Conservation (phyloP, 2,888 invertebrate species). For the Drosophila mulleri region DNA sequence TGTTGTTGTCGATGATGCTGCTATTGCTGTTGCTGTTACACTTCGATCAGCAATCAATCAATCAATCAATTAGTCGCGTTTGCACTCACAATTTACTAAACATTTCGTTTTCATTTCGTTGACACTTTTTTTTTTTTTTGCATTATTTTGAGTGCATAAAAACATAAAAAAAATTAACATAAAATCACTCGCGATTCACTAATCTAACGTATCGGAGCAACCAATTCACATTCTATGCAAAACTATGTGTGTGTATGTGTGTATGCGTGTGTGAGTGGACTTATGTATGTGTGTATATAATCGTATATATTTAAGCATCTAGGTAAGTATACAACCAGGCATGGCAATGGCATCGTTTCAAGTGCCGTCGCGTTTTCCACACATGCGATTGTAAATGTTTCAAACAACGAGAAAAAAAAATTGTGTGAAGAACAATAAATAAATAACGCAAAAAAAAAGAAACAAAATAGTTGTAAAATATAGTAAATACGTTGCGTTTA, state of each 20-base stretch:
- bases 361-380: constrained; percentile 57
- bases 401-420: constrained; percentile 21
- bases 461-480: background rate
- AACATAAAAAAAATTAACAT: constrained; percentile 29
- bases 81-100: constrained; percentile 34
- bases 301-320: constrained; percentile 35
- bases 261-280: constrained; percentile 1
- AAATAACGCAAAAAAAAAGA: constrained; percentile 27
- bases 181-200: constrained; percentile 49
- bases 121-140: constrained; percentile 26
- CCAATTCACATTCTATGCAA: constrained; percentile 40
- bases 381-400: constrained; percentile 44
- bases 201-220: constrained; percentile 31
- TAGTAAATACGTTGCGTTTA: constrained; percentile 42
- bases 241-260: constrained; percentile 23
- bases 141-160: constrained; percentile 16
- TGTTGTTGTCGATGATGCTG: background rate
- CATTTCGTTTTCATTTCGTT: constrained; percentile 38
- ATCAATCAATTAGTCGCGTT: constrained; percentile 21
- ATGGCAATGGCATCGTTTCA: constrained; percentile 61
- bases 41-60: constrained; percentile 32
- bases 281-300: constrained; percentile 4
- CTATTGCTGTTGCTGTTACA: constrained; percentile 15
- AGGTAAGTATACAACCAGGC: constrained; percentile 34
- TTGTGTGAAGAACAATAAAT: constrained; percentile 1